Evolutionary conservation across 1,140 invertebrate genomes (phyloP), one percentile per base, ranked within the genome.

Genomic region (Euborellia annulipes): DNA sequence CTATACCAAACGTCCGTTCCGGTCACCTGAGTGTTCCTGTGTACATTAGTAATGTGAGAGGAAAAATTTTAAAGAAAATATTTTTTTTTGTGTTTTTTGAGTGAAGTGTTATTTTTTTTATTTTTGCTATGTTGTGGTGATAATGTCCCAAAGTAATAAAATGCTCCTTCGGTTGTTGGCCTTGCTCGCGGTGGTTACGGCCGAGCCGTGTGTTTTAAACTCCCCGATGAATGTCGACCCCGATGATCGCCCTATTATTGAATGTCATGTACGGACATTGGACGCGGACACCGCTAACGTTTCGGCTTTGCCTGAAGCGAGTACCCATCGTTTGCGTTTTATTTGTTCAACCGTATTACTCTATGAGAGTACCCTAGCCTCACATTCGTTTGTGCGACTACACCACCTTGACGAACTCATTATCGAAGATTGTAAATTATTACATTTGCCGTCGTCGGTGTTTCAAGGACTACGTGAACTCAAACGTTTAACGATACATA

Each of bases 351-450:
- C 84, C 54, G 69, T 78, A 17, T 68, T 85, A 48, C 75, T 82
- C 32, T 82, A 83, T 56, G 85, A 89, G 65, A 88, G 83, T 57
- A 70, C 75, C 22, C 63, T 91, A 16, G 70, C 73, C 23, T 69
- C 74, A 8, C 73, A 78, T 48, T 76, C 73, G 43, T 82, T 90
- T 62, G 75, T 79, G 39, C 68, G 79, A 1, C 62, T 90, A 1
- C 71, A 72, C 53, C 75, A 79, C 37, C 65, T 91, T 1, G 76
- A 80, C 55, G 76, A 82, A 27, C 63, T 91, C 3, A 64, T 68
- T 27, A 71, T 91, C 54, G 75, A 75, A 49, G 75, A 76, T 30
- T 92, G 88, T 62, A 89, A 90, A 60, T 65, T 90, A 9, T 62
- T 85, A 3, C 70, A 76, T 46, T 61, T 91, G 52, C 81, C 85